Base-by-base conservation (phyloP, 30 jellyfish, hydroid and myxozoan genomes). In the Chironex yamaguchii region DNA sequence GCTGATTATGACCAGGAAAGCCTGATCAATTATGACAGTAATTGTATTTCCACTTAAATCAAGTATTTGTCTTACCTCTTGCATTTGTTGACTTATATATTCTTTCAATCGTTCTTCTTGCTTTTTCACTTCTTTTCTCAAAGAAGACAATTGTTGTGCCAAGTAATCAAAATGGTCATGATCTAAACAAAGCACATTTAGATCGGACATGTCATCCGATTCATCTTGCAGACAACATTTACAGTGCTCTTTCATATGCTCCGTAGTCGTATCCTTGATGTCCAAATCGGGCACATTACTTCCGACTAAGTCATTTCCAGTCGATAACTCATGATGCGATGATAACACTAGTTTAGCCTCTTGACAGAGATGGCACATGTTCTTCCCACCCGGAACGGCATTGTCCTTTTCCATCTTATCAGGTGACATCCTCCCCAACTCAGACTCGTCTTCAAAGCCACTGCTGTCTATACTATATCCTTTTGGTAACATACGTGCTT, bases 361-460 rank as follows among this genome's bases (percentile, higher is more conserved):
- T 11, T 67, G 54, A 42, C 58, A 42, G 9, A 42, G 17, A 17
- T 42, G 58, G 58, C 58, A 42, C 17, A 17, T 9, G 13, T 86
- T 73, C 36, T 48, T 30, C 70, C 22, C 67, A 69, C 75, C 65
- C 17, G 21, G 51, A 23, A 32, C 62, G 23, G 23, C 21, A 1
- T 84, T 79, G 1, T 52, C 20, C 29, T 17, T n/a, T 13, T 14
- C 34, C 1, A 65, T 88, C 49, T 85, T 67, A 14, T 33, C 90
- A 3, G 90, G 93, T 80, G 87, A 52, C 6, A 54, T 32, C 29
- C 64, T 58, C 2, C 65, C 32, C 4, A 30, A 13, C 24, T 80
- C 92, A 66, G 77, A 64, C 54, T 95, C 99, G 29, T 95, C 99
- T 50, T 95, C 99, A 86, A 83, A 95, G 26, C 99, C 99, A 62